phyloP scores from a whole-genome alignment of 2,797 vertebrate species.

The Microctenopoma lineatum region DNA sequence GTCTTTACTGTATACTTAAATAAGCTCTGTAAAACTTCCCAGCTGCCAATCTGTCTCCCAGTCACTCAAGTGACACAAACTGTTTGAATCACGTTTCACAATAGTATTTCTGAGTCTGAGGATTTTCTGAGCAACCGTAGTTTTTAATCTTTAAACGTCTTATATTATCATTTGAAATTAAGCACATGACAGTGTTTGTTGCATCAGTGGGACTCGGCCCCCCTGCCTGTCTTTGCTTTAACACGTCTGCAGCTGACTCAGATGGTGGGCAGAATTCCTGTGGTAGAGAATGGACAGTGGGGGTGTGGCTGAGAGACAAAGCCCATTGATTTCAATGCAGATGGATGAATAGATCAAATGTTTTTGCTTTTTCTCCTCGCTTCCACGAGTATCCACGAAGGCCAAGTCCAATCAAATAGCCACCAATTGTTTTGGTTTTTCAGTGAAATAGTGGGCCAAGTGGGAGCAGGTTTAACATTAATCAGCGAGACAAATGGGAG shows the following conservation, averaged over 20 bases:
- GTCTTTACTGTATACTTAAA: conserved; percentile 14
- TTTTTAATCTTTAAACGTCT: conserved; percentile 37
- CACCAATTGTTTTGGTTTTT: conserved; percentile 75
- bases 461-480: conserved; percentile 72
- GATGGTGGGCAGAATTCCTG: conserved; percentile 39
- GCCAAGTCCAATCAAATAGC: conserved; percentile 75
- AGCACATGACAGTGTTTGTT: conserved; percentile 52
- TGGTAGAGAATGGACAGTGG: conserved; percentile 27
- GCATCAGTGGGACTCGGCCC: conserved; percentile 31
- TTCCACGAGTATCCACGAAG: conserved; percentile 64
- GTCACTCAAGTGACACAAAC: conserved; percentile 9
- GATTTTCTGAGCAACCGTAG: conserved; percentile 34
- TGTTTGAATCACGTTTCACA: conserved; percentile 38
- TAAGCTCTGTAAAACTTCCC: conserved; percentile 30
- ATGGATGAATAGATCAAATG: conserved; percentile 78
- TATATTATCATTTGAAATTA: conserved; percentile 36
- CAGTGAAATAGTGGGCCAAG: conserved; percentile 58
- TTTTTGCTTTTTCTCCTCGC: conserved; percentile 64
- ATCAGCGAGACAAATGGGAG: conserved; percentile 73
- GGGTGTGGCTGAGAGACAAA: conserved; percentile 66
- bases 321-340: conserved; percentile 74
- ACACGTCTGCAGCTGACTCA: conserved; percentile 49
- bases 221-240: conserved; percentile 34
- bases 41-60: conserved; percentile 27
- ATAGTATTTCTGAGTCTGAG: conserved; percentile 13